Base-by-base conservation (phyloP, 2,797 vertebrate species). In the Anguilla obscura region DNA sequence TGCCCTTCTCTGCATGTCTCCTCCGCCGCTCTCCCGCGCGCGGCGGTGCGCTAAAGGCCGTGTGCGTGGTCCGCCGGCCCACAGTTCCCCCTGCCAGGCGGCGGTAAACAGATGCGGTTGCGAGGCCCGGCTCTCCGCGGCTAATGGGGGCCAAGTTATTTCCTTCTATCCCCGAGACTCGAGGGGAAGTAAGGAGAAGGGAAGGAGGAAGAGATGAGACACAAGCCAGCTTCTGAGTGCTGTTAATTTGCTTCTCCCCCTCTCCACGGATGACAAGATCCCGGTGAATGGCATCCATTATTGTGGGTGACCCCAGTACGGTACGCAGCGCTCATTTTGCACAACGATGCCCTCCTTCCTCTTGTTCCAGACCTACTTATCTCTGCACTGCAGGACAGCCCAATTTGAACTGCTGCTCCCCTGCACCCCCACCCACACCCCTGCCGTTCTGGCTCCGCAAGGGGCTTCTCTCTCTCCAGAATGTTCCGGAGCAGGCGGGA, bases 111-210 rank as follows among this genome's bases (percentile, higher is more conserved):
- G 83, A 66, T 58, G 66, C 84, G 66, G 84, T 36, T 12, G 40
- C 60, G 27, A 54, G n/a, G 30, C 50, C 50, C n/a, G 48, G n/a
- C 52, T 54, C 18, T 52, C 84, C 24, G 14, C 12, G 60, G 58
- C 60, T 71, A 86, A 85, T 60, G 84, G 84, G 52, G 56, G 56
- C 56, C 56, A 54, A 66, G 84, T 60, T 66, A n/a, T 45, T 66
- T 66, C 84, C 54, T 40, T 27, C 33, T 8, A 18, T 79, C 36
- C 84, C 14, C 6, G 36, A 85, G 30, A 85, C 56, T 85, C 66
- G 18, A 10, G 84, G 56, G 58, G 33, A 85, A 60, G 79, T 52
- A 30, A 56, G n/a, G 18, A 54, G 50, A 16, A 56, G 1, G 21
- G 18, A 18, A 9, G 10, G 54, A 52, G 33, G 27, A 27, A n/a